Evolutionary conservation across 2,797 vertebrate species (phyloP), one percentile per base, ranked within the genome.

Genomic region (Zenarchopterus dispar): DNA sequence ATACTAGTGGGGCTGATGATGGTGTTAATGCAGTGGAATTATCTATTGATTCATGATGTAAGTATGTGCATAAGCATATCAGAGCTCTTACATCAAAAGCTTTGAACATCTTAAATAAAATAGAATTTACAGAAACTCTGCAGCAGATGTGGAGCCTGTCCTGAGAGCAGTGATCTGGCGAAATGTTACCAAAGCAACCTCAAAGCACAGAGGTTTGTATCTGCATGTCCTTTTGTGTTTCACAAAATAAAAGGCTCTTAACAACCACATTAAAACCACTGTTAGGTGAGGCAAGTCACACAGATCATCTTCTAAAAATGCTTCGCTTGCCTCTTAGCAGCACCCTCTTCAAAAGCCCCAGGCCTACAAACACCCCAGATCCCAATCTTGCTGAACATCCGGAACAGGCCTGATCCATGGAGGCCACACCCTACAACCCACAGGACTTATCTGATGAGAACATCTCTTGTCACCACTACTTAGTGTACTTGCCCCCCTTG

Each of bases 41-140:
- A 85, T 72, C 81, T 91, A 93, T 71, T 89, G 88, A 93, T 93
- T 84, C 78, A 67, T 58, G 73, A 79, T 81, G 78, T 86, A 84
- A 78, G 42, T 70, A 75, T 56, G 23, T 81, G 68, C 62, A 70
- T 75, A 59, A 79, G 47, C 42, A 78, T 78, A 69, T 62, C 52
- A 43, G 45, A 83, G 64, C 65, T 75, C 44, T 31, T 31, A 31
- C 28, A 31, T 41, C 11, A 57, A 31, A 61, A 6, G 2, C 21
- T 53, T 1, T 13, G n/a, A 42, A 58, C 8, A 39, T 39, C 36
- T 39, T n/a, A 33, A 50, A 50, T 47, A 9, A 62, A 55, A 33
- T 9, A 6, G 18, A 2, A 10, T 63, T 57, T n/a, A 44, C 4
- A 56, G 28, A 54, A 68, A 62, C 48, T 39, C 1, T 23, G 50